These are phyloP conservation scores for Ammodytes dubius DNA, from an alignment of 2,113 vertebrate genomes.

Conservation along the genomic window DNA sequence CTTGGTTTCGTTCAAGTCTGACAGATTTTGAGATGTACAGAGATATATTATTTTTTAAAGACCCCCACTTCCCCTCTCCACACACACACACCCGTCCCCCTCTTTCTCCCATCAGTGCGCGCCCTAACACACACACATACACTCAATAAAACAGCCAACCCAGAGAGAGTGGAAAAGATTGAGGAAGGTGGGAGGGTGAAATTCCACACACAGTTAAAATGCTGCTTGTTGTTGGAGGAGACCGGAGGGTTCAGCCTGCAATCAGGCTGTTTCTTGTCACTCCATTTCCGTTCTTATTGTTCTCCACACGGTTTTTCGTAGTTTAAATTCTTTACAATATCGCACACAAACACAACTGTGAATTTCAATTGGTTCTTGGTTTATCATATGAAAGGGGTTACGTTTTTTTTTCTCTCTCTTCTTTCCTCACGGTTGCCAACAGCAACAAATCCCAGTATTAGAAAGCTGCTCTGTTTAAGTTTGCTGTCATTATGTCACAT, in stretches of 20 bases:
- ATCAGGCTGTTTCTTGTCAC: constrained; percentile 69
- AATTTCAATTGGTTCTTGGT: constrained; percentile 89
- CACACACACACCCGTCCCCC: not conserved
- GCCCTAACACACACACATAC: constrained; percentile 41
- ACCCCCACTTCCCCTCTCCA: not conserved
- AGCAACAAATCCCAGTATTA: constrained; percentile 99
- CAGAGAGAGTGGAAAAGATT: constrained; percentile 41
- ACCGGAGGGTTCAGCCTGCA: constrained; percentile 84
- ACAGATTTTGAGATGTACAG: constrained; percentile 86
- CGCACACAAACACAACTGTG: constrained; percentile 91
- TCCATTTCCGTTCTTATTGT: constrained; percentile 72
- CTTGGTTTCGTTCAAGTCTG: constrained; percentile 90
- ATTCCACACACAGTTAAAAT: constrained; percentile 61
- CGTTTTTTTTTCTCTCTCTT: constrained; percentile 28
- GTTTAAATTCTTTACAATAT: constrained; percentile 80
- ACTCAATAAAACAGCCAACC: constrained; percentile 54
- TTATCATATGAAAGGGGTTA: constrained; percentile 68
- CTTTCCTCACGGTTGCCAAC: constrained; percentile 90
- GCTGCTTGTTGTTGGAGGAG: constrained; percentile 73
- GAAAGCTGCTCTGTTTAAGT: constrained; percentile 87
- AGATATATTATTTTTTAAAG: constrained; percentile 83
- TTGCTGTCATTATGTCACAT: constrained; percentile 77
- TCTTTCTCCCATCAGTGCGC: constrained; percentile 35
- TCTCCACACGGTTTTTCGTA: constrained; percentile 75
- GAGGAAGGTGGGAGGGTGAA: constrained; percentile 46